Conservation (phyloP, 2,888 invertebrate species). For the Selenia dentaria region DNA sequence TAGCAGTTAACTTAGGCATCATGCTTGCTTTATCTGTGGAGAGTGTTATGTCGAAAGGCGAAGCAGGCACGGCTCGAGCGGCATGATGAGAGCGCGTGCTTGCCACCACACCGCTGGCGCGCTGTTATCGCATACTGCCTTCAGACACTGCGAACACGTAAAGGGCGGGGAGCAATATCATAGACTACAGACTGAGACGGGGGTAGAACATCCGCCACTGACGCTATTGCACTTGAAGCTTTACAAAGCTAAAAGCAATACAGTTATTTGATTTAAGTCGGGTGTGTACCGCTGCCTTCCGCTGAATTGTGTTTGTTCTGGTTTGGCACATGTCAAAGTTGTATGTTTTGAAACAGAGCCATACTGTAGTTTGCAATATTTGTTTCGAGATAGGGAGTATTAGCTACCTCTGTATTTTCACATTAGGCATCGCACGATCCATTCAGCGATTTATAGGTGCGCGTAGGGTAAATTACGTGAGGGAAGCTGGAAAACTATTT, state of each 20-base stretch:
- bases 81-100: slow-evolving; percentile 60
- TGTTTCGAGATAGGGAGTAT: slow-evolving; percentile 67
- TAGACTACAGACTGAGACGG: slow-evolving; percentile 79
- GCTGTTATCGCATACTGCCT: slow-evolving; percentile 45
- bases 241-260: slow-evolving; percentile 84
- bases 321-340: slow-evolving; percentile 84
- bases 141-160: slow-evolving; percentile 74
- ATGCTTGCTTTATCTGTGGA: slow-evolving; percentile 70
- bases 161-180: slow-evolving; percentile 84
- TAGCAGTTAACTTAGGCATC: slow-evolving; percentile 77
- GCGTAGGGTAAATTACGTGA: slow-evolving; percentile 10
- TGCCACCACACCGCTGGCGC: slow-evolving; percentile 39
- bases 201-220: slow-evolving; percentile 78
- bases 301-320: slow-evolving; percentile 81
- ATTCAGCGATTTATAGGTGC: slow-evolving; percentile 22
- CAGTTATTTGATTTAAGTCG: slow-evolving; percentile 85
- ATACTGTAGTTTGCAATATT: slow-evolving; percentile 69
- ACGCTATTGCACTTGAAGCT: slow-evolving; percentile 82
- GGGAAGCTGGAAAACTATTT: slow-evolving; percentile 15
- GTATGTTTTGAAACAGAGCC: slow-evolving; percentile 81
- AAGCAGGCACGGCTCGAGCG: slow-evolving; percentile 37
- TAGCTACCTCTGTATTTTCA: slow-evolving; percentile 38
- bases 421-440: slow-evolving; percentile 19
- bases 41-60: slow-evolving; percentile 41
- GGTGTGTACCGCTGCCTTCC: slow-evolving; percentile 78